Conservation (phyloP, 1,140 invertebrate genomes). For the Calliopsis andreniformis region DNA sequence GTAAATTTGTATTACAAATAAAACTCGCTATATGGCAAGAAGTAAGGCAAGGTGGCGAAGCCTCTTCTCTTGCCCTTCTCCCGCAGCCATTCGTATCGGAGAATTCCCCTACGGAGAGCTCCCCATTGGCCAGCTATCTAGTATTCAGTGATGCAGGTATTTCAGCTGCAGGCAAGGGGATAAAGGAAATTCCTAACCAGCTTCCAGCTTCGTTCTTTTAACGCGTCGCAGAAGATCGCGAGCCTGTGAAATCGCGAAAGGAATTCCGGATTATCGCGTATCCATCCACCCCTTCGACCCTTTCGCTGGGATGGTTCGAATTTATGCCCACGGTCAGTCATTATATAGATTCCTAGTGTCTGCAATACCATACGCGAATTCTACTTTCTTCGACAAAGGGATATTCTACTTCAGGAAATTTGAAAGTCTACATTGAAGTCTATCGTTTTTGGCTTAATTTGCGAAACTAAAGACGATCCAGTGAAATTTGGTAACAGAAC, state of each 20-base stretch:
- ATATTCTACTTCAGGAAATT: too few relatives aligned
- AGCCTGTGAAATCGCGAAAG: slow-evolving; percentile 53
- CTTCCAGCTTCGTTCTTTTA: slow-evolving; percentile 29
- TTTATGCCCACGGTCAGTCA: neutral
- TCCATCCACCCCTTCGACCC: slow-evolving; percentile 5
- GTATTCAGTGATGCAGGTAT: slow-evolving; percentile 49
- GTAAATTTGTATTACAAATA: too few relatives aligned
- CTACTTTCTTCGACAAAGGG: neutral
- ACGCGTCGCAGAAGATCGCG: slow-evolving; percentile 48
- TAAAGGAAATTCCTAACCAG: slow-evolving; percentile 51
- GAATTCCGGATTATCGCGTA: slow-evolving; percentile 26
- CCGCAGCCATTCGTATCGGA: slow-evolving; percentile 59
- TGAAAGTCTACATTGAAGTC: too few relatives aligned
- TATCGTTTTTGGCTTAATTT: too few relatives aligned
- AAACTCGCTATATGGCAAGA: too few relatives aligned
- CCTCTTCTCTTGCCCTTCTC: too few relatives aligned
- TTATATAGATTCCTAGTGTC: neutral
- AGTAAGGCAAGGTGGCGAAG: too few relatives aligned
- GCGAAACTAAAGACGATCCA: too few relatives aligned
- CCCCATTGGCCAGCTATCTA: slow-evolving; percentile 46
- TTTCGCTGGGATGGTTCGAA: neutral
- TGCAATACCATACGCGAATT: neutral
- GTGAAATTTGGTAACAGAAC: too few relatives aligned
- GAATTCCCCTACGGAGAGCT: slow-evolving; percentile 61
- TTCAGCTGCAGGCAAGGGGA: slow-evolving; percentile 38